phyloP scores from a whole-genome alignment of 1,140 invertebrate species.

The Centruroides sculpturatus region DNA sequence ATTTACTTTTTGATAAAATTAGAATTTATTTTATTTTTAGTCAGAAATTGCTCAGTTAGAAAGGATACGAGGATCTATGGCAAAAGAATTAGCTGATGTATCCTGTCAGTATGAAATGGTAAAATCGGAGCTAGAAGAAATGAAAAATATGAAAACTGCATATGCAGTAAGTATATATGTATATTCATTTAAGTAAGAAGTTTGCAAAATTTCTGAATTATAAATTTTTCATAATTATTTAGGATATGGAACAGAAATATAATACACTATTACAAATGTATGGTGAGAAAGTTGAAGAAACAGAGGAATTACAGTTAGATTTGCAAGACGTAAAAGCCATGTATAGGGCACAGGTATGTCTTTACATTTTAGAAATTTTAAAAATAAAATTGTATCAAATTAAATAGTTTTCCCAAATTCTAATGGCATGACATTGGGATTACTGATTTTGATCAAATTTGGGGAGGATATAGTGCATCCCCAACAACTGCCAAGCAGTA shows the following conservation, averaged over 20 bases:
- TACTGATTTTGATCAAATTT: too few relatives aligned
- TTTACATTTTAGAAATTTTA: too few relatives aligned
- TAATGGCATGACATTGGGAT: too few relatives aligned
- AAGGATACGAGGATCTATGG: constrained; percentile 54
- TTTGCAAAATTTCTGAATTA: background rate
- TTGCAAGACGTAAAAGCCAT: constrained; percentile 87
- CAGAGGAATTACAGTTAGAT: constrained; percentile 76
- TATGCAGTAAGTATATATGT: background rate
- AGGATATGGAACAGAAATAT: constrained; percentile 61
- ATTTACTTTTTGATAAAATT: background rate
- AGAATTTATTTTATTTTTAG: constrained; percentile 45
- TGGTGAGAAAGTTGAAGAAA: constrained; percentile 81
- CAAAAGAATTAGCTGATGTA: constrained; percentile 55
- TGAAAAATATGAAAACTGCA: constrained; percentile 32
- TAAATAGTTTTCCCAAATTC: too few relatives aligned
- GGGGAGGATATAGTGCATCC: too few relatives aligned
- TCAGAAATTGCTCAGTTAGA: constrained; percentile 63
- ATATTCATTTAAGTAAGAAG: background rate
- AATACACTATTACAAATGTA: constrained; percentile 75
- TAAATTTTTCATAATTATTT: background rate
- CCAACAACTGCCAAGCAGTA: too few relatives aligned
- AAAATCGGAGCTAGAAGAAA: constrained; percentile 27
- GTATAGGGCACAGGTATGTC: constrained; percentile 64
- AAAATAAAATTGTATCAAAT: too few relatives aligned
- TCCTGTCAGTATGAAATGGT: constrained; percentile 55